These are phyloP conservation scores for pig (Sus scrofa) DNA, from an alignment of 2,113 vertebrate species.

Conservation along the genomic window T2T-Sscrofa CM000819.6:91946501-91947000, in stretches of 20 bases:
- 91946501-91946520: neutral
- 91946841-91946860: neutral
- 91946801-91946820: neutral
- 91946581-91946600: neutral
- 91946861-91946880: neutral
- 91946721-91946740: neutral
- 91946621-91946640: neutral
- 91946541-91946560: rapidly evolving
- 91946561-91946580: too few relatives aligned
- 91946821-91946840: neutral
- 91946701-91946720: conserved; percentile 45
- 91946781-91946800: neutral
- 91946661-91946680: conserved; percentile 41
- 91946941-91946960: neutral
- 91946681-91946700: conserved; percentile 24
- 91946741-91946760: neutral
- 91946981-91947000: neutral
- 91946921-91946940: neutral
- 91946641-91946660: conserved; percentile 34
- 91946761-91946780: neutral
- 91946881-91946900: neutral
- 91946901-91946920: neutral
- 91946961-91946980: neutral
- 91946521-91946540: too few relatives aligned
- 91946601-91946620: neutral